A percentile compares a stretch with the other conserved stretches of the same genome.
These are phyloP conservation scores for Todus mexicanus DNA, from an alignment of 2,797 vertebrate genomes.

Conservation along the genomic window DNA sequence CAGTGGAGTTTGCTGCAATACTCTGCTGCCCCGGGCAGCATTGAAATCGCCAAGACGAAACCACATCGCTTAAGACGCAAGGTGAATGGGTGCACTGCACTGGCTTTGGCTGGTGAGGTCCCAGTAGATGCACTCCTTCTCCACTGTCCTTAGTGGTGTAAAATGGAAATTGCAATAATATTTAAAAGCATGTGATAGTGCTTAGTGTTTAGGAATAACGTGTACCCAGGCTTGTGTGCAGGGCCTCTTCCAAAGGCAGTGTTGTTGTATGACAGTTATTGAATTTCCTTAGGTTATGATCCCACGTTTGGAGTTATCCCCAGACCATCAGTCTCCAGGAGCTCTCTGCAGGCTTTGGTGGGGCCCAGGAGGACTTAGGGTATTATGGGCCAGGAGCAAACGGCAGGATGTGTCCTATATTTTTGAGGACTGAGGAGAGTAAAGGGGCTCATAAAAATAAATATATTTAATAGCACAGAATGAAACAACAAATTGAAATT, in stretches of 20 bases:
- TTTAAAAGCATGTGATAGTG: neutral
- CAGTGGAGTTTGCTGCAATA: neutral
- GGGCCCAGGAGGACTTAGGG: rapidly evolving
- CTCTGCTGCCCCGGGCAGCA: rapidly evolving
- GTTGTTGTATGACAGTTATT: neutral
- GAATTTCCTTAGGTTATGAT: neutral
- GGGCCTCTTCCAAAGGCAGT: neutral
- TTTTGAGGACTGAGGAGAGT: neutral
- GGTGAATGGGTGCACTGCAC: neutral
- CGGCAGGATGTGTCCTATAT: neutral
- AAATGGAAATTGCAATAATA: neutral
- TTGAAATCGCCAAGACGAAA: neutral
- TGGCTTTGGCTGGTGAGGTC: neutral
- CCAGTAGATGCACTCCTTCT: neutral
- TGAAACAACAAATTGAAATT: slow-evolving; percentile 26
- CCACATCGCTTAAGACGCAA: rapidly evolving
- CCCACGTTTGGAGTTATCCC: neutral
- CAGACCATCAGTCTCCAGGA: neutral
- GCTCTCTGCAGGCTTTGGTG: neutral
- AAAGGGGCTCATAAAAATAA: neutral
- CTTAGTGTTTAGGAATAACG: rapidly evolving
- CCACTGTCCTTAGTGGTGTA: neutral
- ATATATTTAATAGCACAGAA: neutral
- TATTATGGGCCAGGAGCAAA: neutral
- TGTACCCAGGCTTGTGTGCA: neutral